phyloP scores from a whole-genome alignment of 2,113 vertebrate species.

The Pteruthius melanotis region DNA sequence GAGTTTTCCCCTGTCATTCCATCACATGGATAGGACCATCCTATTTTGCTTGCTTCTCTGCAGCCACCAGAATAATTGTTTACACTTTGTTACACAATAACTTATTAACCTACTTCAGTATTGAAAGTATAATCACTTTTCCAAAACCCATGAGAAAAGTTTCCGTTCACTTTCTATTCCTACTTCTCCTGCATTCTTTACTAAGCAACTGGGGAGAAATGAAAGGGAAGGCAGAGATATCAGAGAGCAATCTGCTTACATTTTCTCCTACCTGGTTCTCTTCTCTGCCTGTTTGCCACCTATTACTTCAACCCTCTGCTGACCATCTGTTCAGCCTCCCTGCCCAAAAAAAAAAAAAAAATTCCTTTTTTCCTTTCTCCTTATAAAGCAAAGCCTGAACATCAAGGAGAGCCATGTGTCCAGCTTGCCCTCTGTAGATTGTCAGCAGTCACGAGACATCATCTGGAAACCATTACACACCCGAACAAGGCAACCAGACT shows the following conservation, averaged over 20 bases:
- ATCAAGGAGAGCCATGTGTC: conserved; percentile 9
- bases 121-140: neutral
- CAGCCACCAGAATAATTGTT: neutral
- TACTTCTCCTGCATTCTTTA: neutral
- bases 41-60: neutral
- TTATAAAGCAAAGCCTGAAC: neutral
- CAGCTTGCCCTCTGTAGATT: conserved; percentile 1
- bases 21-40: neutral
- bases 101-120: neutral
- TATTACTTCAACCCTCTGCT: neutral
- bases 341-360: accelerated
- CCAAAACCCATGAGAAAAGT: neutral
- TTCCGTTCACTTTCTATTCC: neutral
- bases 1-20: neutral
- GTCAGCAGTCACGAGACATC: conserved; percentile 26
- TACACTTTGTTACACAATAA: neutral
- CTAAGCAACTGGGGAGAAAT: neutral
- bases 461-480: conserved; percentile 33
- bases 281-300: neutral
- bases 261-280: neutral
- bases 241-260: neutral
- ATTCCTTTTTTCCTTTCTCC: neutral
- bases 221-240: neutral
- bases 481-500: neutral
- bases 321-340: neutral